Conservation (phyloP, 2,888 invertebrate species). For the Aspidiotus rigidus region DNA sequence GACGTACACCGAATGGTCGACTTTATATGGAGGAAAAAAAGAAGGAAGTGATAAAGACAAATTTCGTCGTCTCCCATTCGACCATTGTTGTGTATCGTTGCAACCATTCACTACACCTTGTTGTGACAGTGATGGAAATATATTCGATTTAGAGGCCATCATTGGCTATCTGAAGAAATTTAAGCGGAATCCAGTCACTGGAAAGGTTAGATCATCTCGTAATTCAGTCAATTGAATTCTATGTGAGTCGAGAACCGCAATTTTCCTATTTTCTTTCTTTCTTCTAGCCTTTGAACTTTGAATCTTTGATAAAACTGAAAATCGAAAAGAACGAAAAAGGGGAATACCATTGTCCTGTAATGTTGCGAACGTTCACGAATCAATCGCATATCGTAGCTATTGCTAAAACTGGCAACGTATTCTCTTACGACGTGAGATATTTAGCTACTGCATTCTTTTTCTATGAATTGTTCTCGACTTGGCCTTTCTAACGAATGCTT, state of each 20-base stretch:
- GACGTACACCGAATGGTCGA: conserved; percentile 81
- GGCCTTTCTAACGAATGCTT: not conserved
- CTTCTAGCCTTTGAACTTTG: conserved; percentile 66
- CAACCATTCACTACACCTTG: conserved; percentile 88
- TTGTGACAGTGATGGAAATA: conserved; percentile 79
- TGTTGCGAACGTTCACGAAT: conserved; percentile 85
- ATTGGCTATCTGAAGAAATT: conserved; percentile 79
- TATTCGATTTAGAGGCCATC: conserved; percentile 84
- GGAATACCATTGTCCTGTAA: conserved; percentile 84
- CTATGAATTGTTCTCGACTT: not conserved
- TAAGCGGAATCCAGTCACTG: conserved; percentile 88
- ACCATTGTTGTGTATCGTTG: conserved; percentile 83
- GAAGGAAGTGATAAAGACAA: conserved; percentile 58
- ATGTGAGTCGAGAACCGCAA: not conserved
- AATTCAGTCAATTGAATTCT: too few relatives aligned
- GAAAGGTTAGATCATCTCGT: conserved; percentile 52
- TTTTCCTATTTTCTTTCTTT: conserved; percentile 35
- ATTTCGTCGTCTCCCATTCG: conserved; percentile 84
- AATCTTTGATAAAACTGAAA: conserved; percentile 71
- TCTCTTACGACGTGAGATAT: conserved; percentile 63
- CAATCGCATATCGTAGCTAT: conserved; percentile 89
- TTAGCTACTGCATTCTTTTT: not conserved
- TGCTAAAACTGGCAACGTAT: conserved; percentile 88
- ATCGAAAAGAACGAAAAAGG: conserved; percentile 77
- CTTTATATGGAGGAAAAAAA: conserved; percentile 79